Conservation (phyloP, 1,140 invertebrate genomes). For the Drosophila suzukii region DNA sequence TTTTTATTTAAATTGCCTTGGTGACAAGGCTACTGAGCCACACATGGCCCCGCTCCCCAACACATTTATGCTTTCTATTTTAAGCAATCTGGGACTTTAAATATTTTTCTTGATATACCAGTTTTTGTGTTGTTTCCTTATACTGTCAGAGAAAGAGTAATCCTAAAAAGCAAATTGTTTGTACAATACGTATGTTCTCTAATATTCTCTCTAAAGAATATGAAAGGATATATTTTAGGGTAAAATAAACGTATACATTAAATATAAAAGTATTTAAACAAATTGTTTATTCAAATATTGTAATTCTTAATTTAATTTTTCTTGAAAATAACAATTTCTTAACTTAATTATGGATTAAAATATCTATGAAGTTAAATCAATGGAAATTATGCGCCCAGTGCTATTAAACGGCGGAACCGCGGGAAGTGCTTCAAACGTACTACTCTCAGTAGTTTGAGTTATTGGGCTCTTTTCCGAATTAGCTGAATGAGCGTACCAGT, state of each 20-base stretch:
- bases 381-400: conserved; percentile 73
- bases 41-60: too few species aligned
- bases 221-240: too few species aligned
- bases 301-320: conserved; percentile 40
- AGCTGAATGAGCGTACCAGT: conserved; percentile 58
- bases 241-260: neutral
- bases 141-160: neutral
- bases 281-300: conserved; percentile 38
- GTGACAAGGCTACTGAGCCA: too few species aligned
- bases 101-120: too few species aligned
- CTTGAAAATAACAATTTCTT: conserved; percentile 70
- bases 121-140: too few species aligned
- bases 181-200: neutral
- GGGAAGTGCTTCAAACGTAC: conserved; percentile 53
- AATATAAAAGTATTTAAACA: conserved; percentile 48
- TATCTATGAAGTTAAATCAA: conserved; percentile 79
- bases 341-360: conserved; percentile 26
- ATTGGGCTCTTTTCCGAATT: conserved; percentile 50
- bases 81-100: too few species aligned
- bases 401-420: conserved; percentile 55
- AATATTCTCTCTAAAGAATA: too few species aligned
- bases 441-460: conserved; percentile 39
- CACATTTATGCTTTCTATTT: too few species aligned
- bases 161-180: neutral
- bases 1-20: too few species aligned